Base-by-base conservation (phyloP, 2,888 invertebrate genomes). In the Tetheella fluctuosa region DNA sequence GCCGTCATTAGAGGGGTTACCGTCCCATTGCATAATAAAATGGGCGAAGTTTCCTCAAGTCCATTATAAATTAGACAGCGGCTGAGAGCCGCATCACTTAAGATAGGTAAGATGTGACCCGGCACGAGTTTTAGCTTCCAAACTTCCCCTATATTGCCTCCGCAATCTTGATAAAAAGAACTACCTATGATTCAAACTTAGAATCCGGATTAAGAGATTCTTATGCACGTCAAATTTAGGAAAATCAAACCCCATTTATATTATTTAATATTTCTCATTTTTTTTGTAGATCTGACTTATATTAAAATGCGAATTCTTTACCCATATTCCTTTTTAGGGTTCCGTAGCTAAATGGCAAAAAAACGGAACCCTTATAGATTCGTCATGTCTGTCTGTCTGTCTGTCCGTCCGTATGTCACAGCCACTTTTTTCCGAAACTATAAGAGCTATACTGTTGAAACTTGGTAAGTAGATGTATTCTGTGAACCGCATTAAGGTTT, bases 41-140 rank as follows among this genome's bases (percentile, higher is more conserved):
- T 93, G 92, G 89, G 81, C 89, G 77, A 93, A 93, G 91, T 92
- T 93, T 91, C 86, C 91, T 84, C 88, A 92, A 93, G 92, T 91
- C 93, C 92, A 93, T 92, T 93, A 93, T 92, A 92, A 93, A 93
- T 93, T 92, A 93, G 92, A 92, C 92, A 89, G 88, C 87, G 90
- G 89, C 81, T 81, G 81, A 91, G 90, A 86, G 87, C 87, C 91
- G 90, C 91, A 91, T 92, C 92, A 90, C 89, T 91, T 92, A 89
- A 92, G 92, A 90, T 92, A 91, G 91, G 91, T 91, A 91, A 86
- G 89, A 90, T 91, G 89, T 90, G 91, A 90, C 91, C 91, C 88
- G 87, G 85, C 88, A 88, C 88, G 90, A 90, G 84, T 85, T 88
- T 83, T 79, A 84, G 85, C 83, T 81, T 78, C 86, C 88, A 80